Base-by-base conservation (phyloP, 2,888 invertebrate species). In the Eueremaeus valkanovi region DNA sequence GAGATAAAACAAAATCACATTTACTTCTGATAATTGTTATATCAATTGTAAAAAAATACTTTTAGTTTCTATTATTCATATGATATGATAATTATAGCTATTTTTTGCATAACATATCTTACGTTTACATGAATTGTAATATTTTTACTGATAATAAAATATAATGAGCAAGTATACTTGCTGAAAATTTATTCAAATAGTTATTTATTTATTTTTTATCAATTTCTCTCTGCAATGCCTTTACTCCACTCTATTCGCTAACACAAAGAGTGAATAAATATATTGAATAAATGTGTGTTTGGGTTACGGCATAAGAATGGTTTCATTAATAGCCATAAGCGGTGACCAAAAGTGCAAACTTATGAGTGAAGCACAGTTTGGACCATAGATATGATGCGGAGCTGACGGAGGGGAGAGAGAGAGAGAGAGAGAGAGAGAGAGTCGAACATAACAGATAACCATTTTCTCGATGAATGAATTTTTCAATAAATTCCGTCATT, bases 391-490 rank as follows among this genome's bases (percentile, higher is more conserved):
- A 27, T 61, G 16, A 51, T 21, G 51, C 18, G 16, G 6, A n/a
- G n/a, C n/a, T n/a, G n/a, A n/a, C n/a, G n/a, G n/a, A n/a, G n/a
- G n/a, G n/a, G n/a, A n/a, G n/a, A n/a, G n/a, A n/a, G n/a, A n/a
- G n/a, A n/a, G n/a, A n/a, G n/a, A n/a, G n/a, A n/a, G n/a, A n/a
- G 13, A 29, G 24, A 21, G 29, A 29, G 61, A 31, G 61, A 61
- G 61, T 31, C 29, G 11, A 29, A 36, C 36, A 66, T 66, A n/a
- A 66, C 36, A 66, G 66, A 66, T 66, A 66, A 66, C 66, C 21
- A 66, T 66, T 66, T 66, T 66, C 66, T 33, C 11, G 36, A 66
- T 66, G 66, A 66, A 66, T 66, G 66, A n/a, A 66, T 66, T 66
- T 66, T 66, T 66, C 66, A 66, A 66, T 66, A 66, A 66, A 66